These are phyloP conservation scores for Lamellibrachia luymesi DNA, from an alignment of 1,140 invertebrate species.

Conservation along the genomic window DNA sequence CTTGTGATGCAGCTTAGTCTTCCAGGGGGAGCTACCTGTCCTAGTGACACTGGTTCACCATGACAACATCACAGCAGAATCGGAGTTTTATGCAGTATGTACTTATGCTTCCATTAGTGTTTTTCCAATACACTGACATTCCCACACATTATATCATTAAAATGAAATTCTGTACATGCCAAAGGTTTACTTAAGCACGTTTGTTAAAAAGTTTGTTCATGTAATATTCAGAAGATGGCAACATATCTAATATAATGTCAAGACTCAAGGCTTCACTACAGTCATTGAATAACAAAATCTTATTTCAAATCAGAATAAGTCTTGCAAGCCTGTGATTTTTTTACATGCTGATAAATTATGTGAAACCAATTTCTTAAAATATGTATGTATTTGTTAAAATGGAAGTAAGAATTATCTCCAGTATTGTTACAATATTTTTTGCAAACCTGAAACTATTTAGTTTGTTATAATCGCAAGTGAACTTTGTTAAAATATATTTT, in stretches of 20 bases:
- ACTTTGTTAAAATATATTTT: too few species aligned
- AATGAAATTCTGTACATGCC: neutral
- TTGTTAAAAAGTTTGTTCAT: neutral
- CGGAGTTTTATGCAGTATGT: constrained; percentile 29
- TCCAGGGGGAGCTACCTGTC: constrained; percentile 27
- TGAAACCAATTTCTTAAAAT: too few species aligned
- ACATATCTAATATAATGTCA: neutral
- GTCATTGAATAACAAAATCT: neutral
- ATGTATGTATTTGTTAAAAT: too few species aligned
- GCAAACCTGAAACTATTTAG: too few species aligned
- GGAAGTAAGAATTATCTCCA: too few species aligned
- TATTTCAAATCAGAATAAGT: neutral
- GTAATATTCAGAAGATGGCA: constrained; percentile 1
- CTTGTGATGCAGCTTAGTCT: constrained; percentile 19
- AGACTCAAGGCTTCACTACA: too few species aligned
- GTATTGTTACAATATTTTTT: too few species aligned
- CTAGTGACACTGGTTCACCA: constrained; percentile 31
- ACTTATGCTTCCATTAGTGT: neutral
- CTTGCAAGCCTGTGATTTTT: constrained; percentile 6
- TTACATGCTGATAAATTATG: neutral
- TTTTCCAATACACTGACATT: neutral
- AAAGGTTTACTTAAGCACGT: neutral
- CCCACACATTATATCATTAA: neutral
- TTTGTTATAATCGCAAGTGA: too few species aligned
- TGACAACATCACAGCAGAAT: constrained; percentile 32